Evolutionary conservation across 2,888 invertebrate species (phyloP), one percentile per base, ranked within the genome.

Genomic region (Serrognathus titanus): DNA sequence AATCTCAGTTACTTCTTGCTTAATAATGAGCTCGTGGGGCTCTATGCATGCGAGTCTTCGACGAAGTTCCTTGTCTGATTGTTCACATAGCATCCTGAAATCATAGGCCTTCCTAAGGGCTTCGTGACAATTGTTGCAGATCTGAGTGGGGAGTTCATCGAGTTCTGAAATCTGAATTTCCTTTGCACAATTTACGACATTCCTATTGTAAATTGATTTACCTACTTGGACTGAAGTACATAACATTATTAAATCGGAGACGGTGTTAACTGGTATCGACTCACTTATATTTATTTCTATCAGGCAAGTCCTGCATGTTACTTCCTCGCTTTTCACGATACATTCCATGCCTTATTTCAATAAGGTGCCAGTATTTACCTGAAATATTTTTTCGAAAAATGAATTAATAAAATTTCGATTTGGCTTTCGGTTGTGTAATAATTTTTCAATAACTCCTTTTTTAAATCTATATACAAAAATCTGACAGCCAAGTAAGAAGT

Each of bases 21-120:
- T 9, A 16, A 20, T 43, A 7, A 7, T 13, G 10, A 40, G 11
- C 40, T 40, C 12, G 12, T 6, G 2, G 8, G 10, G 40, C 12
- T 13, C 40, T 31, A 6, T 3, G 4, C 24, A 31, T 3, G 4
- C 24, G 24, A 31, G 24, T 5, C 24, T 31, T 31, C 24, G 24
- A 16, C 43, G 43, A 16, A 43, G 20, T 16, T 13, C 20, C 9
- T 9, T 20, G n/a, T 43, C 43, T 4, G 43, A 43, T 43, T 43
- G 43, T 3, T 43, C 16, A 16, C 58, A 58, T 13, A 55, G 16
- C 10, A 51, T 24, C 45, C 45, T 51, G 24, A 60, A 58, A 1
- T 51, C 20, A 35, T 54, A 58, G 4, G 58, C 58, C 2, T 58
- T 45, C 20, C 39, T 55, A 9, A 58, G 56, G 45, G 40, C 39